These are phyloP conservation scores for Liodrosophila aerea DNA, from an alignment of 2,888 invertebrate genomes.

Conservation along the genomic window DNA sequence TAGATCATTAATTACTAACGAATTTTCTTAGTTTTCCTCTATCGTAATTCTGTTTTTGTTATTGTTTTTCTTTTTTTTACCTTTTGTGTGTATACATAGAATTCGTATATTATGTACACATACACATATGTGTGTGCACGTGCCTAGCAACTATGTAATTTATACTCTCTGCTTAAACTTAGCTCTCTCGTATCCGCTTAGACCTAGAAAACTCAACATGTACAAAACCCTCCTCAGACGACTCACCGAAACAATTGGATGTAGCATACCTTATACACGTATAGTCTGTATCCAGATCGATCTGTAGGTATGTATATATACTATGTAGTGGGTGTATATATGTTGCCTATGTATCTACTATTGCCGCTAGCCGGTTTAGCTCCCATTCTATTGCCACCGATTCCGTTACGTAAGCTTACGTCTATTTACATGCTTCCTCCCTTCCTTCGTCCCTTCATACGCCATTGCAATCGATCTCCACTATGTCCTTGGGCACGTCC, in stretches of 20 bases:
- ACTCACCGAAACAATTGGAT: slow-evolving; percentile 37
- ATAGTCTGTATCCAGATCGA: no score
- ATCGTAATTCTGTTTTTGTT: no score
- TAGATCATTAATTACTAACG: slow-evolving; percentile 66
- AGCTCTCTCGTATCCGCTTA: slow-evolving; percentile 20
- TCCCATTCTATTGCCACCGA: slow-evolving; percentile 51
- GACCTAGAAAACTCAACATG: slow-evolving; percentile 64
- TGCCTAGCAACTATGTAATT: slow-evolving; percentile 69
- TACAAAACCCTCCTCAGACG: slow-evolving; percentile 48
- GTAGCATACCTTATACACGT: slow-evolving; percentile 27
- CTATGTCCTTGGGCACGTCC: slow-evolving; percentile 98
- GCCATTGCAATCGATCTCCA: slow-evolving; percentile 97
- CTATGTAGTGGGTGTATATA: slow-evolving; percentile 5
- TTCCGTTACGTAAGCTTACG: slow-evolving; percentile 34
- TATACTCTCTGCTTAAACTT: slow-evolving; percentile 49
- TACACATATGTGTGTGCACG: slow-evolving; percentile 33
- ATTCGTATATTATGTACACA: slow-evolving; percentile 17
- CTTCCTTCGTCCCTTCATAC: slow-evolving; percentile 85
- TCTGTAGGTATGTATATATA: no score
- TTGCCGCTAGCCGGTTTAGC: slow-evolving; percentile 71
- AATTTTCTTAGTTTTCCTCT: slow-evolving; percentile 32
- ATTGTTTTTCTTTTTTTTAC: slow-evolving; percentile 20
- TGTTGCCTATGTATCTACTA: slow-evolving; percentile 60
- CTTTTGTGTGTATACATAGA: slow-evolving; percentile 17
- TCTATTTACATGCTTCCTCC: slow-evolving; percentile 57